These are phyloP conservation scores for Notocelia uddmanniana DNA, from an alignment of 2,888 invertebrate species.

Conservation along the genomic window DNA sequence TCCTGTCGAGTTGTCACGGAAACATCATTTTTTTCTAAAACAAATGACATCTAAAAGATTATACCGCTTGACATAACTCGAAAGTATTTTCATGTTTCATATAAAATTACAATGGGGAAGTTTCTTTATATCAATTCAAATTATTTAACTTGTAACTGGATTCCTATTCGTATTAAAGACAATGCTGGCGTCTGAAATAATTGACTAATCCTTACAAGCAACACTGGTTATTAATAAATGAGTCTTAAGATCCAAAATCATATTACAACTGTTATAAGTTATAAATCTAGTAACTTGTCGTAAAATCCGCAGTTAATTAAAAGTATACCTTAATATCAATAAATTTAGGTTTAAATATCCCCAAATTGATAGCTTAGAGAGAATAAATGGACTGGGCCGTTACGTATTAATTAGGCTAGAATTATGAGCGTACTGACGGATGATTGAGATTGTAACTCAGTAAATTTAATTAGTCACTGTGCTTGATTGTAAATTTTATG, in stretches of 20 bases:
- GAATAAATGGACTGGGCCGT: background rate
- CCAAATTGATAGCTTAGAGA: background rate
- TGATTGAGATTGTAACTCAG: too few relatives aligned
- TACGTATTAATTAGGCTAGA: conserved; percentile 14
- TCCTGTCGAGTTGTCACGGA: background rate
- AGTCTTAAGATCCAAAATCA: background rate
- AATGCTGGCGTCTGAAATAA: background rate
- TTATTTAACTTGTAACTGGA: conserved; percentile 5
- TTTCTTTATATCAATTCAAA: background rate
- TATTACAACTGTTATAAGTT: background rate
- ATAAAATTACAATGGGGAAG: background rate
- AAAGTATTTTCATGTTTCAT: background rate
- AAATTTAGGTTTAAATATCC: background rate
- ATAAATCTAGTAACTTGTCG: background rate
- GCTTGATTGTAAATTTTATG: too few relatives aligned
- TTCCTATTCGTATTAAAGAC: conserved; percentile 4
- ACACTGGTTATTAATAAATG: background rate
- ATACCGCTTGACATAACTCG: background rate
- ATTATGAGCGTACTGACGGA: background rate
- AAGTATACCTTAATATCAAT: background rate
- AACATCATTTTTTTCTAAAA: background rate
- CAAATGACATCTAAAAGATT: background rate
- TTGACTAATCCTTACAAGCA: background rate
- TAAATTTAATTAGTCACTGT: too few relatives aligned
- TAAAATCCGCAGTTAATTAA: background rate